phyloP scores from a whole-genome alignment of 2,113 vertebrate genomes.

The Enhydra lutris region DNA sequence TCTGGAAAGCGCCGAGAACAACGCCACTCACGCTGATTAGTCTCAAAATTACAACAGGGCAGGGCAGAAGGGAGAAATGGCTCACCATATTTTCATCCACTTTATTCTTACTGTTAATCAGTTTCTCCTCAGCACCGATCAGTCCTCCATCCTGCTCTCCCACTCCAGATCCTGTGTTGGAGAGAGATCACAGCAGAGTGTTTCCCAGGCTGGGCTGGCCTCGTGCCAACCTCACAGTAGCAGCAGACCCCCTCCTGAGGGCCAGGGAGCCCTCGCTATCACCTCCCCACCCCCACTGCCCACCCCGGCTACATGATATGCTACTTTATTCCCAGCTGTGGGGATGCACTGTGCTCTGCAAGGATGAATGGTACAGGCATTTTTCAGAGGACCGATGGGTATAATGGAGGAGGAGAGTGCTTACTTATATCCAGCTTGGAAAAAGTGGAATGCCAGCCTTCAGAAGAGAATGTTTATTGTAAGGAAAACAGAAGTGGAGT shows the following conservation, averaged over 20 bases:
- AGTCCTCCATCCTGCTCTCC: slow-evolving; percentile 90
- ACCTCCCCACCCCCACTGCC: not conserved
- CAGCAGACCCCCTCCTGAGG: not conserved
- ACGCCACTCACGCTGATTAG: not conserved
- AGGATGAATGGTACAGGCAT: slow-evolving; percentile 46
- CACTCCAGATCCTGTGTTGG: slow-evolving; percentile 90
- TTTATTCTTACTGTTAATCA: slow-evolving; percentile 95
- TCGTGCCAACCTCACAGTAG: not conserved
- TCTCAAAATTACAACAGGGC: not conserved
- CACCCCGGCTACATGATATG: rapidly evolving
- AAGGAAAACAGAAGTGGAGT: not conserved
- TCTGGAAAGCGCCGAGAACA: not conserved
- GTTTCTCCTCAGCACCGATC: slow-evolving; percentile 93
- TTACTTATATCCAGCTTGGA: not conserved
- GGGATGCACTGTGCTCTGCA: slow-evolving; percentile 31
- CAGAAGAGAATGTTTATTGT: not conserved
- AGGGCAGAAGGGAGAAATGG: not conserved
- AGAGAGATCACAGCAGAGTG: slow-evolving; percentile 30
- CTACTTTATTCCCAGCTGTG: not conserved
- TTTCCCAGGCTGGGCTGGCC: not conserved
- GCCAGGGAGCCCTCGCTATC: not conserved
- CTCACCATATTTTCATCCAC: slow-evolving; percentile 94
- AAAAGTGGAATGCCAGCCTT: not conserved
- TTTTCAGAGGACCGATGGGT: slow-evolving; percentile 66
- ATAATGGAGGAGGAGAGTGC: slow-evolving; percentile 45